Percentiles rank a stretch among this genome's conserved stretches.
Conservation (phyloP, 2,888 invertebrate genomes). For the Pristionchus mayeri region DNA sequence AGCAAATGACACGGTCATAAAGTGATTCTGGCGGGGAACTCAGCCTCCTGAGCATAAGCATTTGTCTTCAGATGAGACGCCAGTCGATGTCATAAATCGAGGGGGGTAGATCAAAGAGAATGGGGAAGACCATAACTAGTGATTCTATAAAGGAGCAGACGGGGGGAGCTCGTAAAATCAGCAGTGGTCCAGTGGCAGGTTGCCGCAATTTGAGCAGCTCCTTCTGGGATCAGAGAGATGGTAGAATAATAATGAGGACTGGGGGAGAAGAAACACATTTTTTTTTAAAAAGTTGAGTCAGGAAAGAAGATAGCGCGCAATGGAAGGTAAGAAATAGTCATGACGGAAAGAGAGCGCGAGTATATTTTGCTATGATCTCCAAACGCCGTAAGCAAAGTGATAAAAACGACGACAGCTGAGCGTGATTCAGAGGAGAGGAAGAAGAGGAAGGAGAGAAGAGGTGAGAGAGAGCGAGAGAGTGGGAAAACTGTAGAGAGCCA, state of each 20-base stretch:
- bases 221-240: background rate
- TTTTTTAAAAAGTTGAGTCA: too few relatives aligned
- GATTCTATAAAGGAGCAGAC: constrained; percentile 21
- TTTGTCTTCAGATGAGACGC: constrained; percentile 36
- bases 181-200: constrained; percentile 27
- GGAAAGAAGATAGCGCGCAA: too few relatives aligned
- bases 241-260: background rate
- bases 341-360: background rate
- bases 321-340: background rate
- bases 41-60: constrained; percentile 30
- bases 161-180: constrained; percentile 21
- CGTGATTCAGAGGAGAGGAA: constrained; percentile 15
- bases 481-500: too few relatives aligned
- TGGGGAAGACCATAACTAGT: constrained; percentile 16
- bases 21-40: constrained; percentile 10
- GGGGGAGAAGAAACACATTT: background rate
- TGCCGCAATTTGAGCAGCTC: background rate
- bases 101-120: constrained; percentile 1
- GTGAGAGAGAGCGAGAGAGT: background rate
- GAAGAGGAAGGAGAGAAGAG: background rate
- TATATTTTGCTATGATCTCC: constrained; percentile 15
- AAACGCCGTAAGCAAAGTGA: constrained; percentile 42
- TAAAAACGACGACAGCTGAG: constrained; percentile 16
- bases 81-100: constrained; percentile 11
- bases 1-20: constrained; percentile 40